These are phyloP conservation scores for Rhagium mordax DNA, from an alignment of 2,888 invertebrate species.

Conservation along the genomic window DNA sequence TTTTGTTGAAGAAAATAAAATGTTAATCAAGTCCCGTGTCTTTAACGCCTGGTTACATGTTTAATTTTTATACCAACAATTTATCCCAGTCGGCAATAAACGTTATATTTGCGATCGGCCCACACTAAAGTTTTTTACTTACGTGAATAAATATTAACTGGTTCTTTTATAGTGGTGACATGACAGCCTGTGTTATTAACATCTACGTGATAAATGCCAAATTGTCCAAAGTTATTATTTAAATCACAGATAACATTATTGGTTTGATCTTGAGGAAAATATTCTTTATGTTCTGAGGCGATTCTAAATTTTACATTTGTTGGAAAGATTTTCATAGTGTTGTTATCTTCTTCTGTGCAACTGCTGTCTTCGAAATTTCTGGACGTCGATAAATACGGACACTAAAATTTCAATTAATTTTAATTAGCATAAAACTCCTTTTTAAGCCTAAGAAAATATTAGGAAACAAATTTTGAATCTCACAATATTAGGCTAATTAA, in stretches of 20 bases:
- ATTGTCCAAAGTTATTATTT: slow-evolving; percentile 54
- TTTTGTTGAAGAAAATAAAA: no score
- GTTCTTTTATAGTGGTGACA: slow-evolving; percentile 52
- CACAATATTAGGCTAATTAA: no score
- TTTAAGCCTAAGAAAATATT: no score
- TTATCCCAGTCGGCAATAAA: no score
- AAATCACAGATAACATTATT: slow-evolving; percentile 53
- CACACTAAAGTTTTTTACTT: no score
- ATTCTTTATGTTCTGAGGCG: slow-evolving; percentile 46
- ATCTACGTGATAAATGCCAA: slow-evolving; percentile 57
- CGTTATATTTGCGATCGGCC: no score
- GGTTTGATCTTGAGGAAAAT: slow-evolving; percentile 49
- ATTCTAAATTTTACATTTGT: slow-evolving; percentile 49
- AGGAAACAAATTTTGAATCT: no score
- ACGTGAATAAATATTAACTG: slow-evolving; percentile 58
- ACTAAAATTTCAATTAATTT: slow-evolving; percentile 41
- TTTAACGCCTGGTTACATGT: no score
- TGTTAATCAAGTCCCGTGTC: no score
- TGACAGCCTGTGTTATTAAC: slow-evolving; percentile 50
- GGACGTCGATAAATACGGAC: slow-evolving; percentile 41
- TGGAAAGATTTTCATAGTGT: slow-evolving; percentile 34
- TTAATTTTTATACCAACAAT: no score
- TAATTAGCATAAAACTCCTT: no score
- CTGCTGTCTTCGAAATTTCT: not conserved
- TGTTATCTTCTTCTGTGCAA: slow-evolving; percentile 22